Percentiles rank a stretch among this genome's conserved stretches.
Evolutionary conservation across 2,888 invertebrate genomes (phyloP).

Genomic region (Leptopilina myrica): DNA sequence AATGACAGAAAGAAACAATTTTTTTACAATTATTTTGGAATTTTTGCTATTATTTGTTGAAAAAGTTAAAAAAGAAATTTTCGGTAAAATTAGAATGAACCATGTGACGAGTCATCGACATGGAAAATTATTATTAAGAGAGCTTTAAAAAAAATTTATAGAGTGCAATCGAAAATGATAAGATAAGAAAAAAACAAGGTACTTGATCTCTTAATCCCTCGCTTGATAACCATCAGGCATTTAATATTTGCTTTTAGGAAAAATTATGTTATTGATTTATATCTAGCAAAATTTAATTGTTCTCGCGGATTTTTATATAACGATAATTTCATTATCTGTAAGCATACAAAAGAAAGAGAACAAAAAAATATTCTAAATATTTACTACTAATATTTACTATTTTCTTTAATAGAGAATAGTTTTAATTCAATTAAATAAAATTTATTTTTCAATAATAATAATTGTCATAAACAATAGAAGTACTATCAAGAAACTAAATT

Average conservation of each 20-base stretch:
- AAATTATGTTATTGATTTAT: not conserved
- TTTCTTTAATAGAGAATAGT: too few relatives aligned
- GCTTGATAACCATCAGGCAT: not conserved
- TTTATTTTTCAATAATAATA: too few relatives aligned
- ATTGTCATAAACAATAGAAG: too few relatives aligned
- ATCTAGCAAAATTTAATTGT: not conserved
- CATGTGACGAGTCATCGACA: not conserved
- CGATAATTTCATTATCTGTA: too few relatives aligned
- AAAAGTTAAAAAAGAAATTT: not conserved
- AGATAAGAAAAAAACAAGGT: conserved; percentile 22
- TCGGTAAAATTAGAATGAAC: not conserved
- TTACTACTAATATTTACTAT: too few relatives aligned
- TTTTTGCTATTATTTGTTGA: too few relatives aligned
- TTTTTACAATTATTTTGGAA: not conserved
- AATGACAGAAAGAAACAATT: too few relatives aligned
- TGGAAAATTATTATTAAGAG: not conserved
- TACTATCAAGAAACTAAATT: too few relatives aligned
- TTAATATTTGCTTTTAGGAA: not conserved
- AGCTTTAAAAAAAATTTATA: conserved; percentile 19
- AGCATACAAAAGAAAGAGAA: too few relatives aligned
- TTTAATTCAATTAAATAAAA: too few relatives aligned
- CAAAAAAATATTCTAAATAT: too few relatives aligned
- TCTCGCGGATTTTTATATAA: too few relatives aligned
- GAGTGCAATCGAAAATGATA: conserved; percentile 23
- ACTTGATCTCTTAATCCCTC: not conserved